A percentile compares a stretch with the other conserved stretches of the same genome.
Conservation (phyloP, 2,888 invertebrate species). For the Athalia rosae region DNA sequence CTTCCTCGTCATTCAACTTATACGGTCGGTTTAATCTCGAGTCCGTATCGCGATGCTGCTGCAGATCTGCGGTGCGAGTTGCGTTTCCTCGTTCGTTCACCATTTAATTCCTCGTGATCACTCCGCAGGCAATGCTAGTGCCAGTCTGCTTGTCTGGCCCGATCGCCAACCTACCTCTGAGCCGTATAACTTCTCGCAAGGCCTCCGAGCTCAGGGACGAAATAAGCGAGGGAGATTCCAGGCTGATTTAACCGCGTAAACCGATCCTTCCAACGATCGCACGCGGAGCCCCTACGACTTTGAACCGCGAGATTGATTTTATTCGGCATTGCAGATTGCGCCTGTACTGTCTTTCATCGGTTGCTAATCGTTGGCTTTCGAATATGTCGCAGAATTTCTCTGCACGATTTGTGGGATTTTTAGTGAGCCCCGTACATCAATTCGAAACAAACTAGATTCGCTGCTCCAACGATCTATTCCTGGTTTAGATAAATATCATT, state of each 20-base stretch:
- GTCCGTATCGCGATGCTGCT: background rate
- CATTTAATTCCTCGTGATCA: slow-evolving; percentile 58
- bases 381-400: too few relatives aligned
- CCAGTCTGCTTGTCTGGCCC: slow-evolving; percentile 68
- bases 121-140: slow-evolving; percentile 66
- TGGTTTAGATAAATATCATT: too few relatives aligned
- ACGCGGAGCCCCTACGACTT: background rate
- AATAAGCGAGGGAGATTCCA: background rate
- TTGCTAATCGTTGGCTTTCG: too few relatives aligned
- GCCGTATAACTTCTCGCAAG: slow-evolving; percentile 45
- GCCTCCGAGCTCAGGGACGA: slow-evolving; percentile 20
- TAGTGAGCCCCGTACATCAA: background rate
- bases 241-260: background rate
- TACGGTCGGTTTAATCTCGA: background rate
- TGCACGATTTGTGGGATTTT: background rate
- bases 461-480: background rate
- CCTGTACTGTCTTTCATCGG: too few relatives aligned
- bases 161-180: slow-evolving; percentile 56
- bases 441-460: background rate
- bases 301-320: too few relatives aligned
- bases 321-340: too few relatives aligned
- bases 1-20: background rate
- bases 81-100: slow-evolving; percentile 49
- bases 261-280: background rate
- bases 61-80: slow-evolving; percentile 48